phyloP scores from a whole-genome alignment of 2,888 invertebrate species.

The Chloromyia formosa region DNA sequence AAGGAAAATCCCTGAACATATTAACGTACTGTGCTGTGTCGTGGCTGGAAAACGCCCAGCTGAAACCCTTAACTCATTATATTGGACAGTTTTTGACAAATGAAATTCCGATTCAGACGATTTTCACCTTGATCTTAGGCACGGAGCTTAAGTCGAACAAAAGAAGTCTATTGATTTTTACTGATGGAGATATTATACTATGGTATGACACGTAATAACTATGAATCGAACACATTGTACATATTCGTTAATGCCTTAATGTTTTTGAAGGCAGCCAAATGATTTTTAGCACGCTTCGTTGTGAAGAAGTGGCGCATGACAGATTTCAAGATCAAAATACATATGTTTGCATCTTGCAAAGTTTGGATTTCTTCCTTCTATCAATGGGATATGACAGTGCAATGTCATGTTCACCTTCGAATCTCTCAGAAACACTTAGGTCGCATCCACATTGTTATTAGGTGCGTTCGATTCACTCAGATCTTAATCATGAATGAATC shows the following conservation, averaged over 20 bases:
- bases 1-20: neutral
- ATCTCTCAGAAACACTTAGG: neutral
- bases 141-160: neutral
- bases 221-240: neutral
- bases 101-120: neutral
- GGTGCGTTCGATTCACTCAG: neutral
- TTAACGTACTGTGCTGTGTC: neutral
- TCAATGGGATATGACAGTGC: neutral
- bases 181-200: neutral
- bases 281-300: neutral
- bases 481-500: no score
- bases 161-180: neutral
- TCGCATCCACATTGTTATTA: neutral
- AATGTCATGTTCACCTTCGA: slow-evolving; percentile 22
- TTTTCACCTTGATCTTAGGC: slow-evolving; percentile 3
- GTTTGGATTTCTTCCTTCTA: neutral
- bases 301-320: neutral
- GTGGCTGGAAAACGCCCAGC: neutral
- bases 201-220: neutral
- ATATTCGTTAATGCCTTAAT: neutral
- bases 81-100: neutral
- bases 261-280: neutral
- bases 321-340: slow-evolving; percentile 14
- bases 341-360: neutral
- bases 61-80: neutral